These are phyloP conservation scores for Philopedon plagiatum DNA, from an alignment of 2,888 invertebrate species.

Conservation along the genomic window DNA sequence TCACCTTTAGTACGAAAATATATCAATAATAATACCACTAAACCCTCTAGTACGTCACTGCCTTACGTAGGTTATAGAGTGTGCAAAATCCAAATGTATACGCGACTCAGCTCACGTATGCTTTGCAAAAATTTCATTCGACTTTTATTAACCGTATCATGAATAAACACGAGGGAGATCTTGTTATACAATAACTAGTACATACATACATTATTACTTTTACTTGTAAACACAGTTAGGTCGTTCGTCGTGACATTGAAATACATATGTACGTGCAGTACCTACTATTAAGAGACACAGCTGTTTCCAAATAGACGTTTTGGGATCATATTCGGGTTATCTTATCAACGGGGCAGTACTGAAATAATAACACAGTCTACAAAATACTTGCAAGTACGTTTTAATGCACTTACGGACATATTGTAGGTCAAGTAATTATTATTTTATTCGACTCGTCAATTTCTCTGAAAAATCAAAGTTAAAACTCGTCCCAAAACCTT, in stretches of 20 bases:
- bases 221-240: conserved; percentile 24
- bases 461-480: too few relatives aligned
- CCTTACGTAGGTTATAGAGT: conserved; percentile 39
- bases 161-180: conserved; percentile 47
- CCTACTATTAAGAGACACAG: neutral
- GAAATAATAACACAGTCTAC: neutral
- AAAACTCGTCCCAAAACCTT: too few relatives aligned
- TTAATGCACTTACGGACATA: neutral
- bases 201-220: conserved; percentile 32
- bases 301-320: conserved; percentile 10
- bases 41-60: conserved; percentile 42
- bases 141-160: conserved; percentile 39
- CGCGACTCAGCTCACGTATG: conserved; percentile 46
- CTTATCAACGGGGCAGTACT: neutral
- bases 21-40: conserved; percentile 4
- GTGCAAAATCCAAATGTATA: conserved; percentile 37
- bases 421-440: neutral
- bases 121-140: conserved; percentile 39
- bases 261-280: conserved; percentile 7
- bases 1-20: neutral
- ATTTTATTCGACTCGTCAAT: too few relatives aligned
- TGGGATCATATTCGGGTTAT: conserved; percentile 2
- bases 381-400: neutral
- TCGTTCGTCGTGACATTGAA: conserved; percentile 33
- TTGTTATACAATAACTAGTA: conserved; percentile 21